phyloP scores from a whole-genome alignment of 2,113 vertebrate species.

The Noturus placidus region DNA sequence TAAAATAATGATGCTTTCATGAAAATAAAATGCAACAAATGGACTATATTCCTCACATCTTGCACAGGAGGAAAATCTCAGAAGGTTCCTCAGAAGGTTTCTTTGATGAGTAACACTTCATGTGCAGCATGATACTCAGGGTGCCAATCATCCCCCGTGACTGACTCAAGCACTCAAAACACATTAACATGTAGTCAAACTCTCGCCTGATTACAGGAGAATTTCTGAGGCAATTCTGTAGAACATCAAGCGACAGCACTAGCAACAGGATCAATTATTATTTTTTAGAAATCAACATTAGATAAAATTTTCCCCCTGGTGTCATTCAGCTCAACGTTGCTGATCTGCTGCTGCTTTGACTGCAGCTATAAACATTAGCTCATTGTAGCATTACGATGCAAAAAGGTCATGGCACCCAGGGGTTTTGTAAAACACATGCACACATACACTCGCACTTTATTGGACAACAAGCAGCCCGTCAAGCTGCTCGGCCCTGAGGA shows the following conservation, averaged over 20 bases:
- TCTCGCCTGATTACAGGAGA: background rate
- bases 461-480: background rate
- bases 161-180: constrained; percentile 10
- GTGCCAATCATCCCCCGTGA: background rate
- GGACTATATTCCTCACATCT: background rate
- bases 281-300: no score
- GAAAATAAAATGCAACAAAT: background rate
- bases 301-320: background rate
- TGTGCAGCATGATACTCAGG: background rate
- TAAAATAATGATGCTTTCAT: background rate
- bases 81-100: background rate
- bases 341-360: constrained; percentile 10
- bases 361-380: constrained; percentile 37
- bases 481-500: background rate
- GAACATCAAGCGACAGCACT: background rate
- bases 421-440: constrained; percentile 2
- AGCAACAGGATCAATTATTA: no score
- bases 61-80: background rate
- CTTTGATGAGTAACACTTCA: background rate
- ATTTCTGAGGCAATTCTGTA: constrained; percentile 16
- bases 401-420: constrained; percentile 37
- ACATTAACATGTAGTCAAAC: background rate
- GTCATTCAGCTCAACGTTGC: background rate
- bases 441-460: background rate
- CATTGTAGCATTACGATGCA: constrained; percentile 19